A percentile compares a stretch with the other conserved stretches of the same genome.
These are phyloP conservation scores for Chaetodon auriga DNA, from an alignment of 2,113 vertebrate genomes.

Conservation along the genomic window DNA sequence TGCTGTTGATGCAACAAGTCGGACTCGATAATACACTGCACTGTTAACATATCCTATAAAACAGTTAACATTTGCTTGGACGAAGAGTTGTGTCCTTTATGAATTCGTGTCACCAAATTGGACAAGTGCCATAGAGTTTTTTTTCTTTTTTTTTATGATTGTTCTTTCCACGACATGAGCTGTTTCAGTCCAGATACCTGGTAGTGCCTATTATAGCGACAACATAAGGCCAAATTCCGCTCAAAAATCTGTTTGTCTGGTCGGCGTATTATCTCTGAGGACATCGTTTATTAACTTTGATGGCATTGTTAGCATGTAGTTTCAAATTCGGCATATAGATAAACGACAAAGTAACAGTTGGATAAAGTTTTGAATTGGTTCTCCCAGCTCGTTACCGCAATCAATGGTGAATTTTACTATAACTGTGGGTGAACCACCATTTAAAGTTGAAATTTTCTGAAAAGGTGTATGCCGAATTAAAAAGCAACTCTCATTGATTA, in stretches of 20 bases:
- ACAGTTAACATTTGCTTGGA: background rate
- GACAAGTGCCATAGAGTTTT: background rate
- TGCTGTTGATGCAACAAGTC: conserved; percentile 63
- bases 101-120: background rate
- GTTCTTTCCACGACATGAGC: conserved; percentile 3
- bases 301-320: background rate
- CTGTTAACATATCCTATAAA: background rate
- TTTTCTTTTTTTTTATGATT: background rate
- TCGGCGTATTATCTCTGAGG: accelerated
- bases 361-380: background rate
- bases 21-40: conserved; percentile 9
- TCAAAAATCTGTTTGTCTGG: background rate
- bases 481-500: accelerated
- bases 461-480: conserved; percentile 6
- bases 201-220: background rate
- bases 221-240: conserved; percentile 11
- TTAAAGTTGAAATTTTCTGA: background rate
- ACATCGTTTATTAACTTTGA: background rate
- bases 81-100: no score
- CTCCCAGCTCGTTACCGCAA: background rate
- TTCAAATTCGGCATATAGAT: conserved; percentile 29
- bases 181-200: conserved; percentile 22
- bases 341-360: background rate
- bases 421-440: background rate
- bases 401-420: background rate